Base-by-base conservation (phyloP, 2,888 invertebrate species). In the Sphaerophoria rueppellii region DNA sequence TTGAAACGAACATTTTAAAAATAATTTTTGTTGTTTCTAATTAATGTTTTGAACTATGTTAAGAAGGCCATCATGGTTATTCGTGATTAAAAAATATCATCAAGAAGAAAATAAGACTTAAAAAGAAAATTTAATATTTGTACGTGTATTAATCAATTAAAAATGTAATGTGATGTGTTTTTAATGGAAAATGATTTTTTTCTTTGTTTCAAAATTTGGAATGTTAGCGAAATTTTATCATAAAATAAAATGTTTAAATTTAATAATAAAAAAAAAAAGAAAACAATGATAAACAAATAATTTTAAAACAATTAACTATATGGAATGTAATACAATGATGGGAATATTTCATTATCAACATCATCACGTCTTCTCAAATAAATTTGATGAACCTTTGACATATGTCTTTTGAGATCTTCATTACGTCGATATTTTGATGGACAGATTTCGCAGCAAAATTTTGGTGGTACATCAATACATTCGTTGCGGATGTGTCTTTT, bases 401-500 rank as follows among this genome's bases (percentile, higher is more conserved):
- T 86, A 54, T 89, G 89, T 32, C 89, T 86, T 78, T 89, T 88
- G 57, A 89, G 86, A 75, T 89, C 89, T 71, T 90, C 89, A 71
- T 88, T 90, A 34, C 89, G 88, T 54, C 88, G 88, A 76, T 89
- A 89, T 65, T 88, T 87, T 24, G 88, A 87, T 34, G 88, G 86
- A 80, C 90, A 89, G 12, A 88, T 70, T 35, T 87, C 87, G 82
- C 89, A 89, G 58, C 88, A 86, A 83, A 88, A 90, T 87, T 88
- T 89, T 57, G 88, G 89, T 57, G 88, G 86, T 16, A 89, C 88
- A 69, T 88, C 89, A 75, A 89, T 89, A 74, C 90, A 90, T 83
- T 89, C 89, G 74, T 88, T 88, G 6, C 87, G 88, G 7, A 89
- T 88, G 77, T 90, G 89, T 6, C 90, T 88, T 70, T 89, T 89